Base-by-base conservation (phyloP, 2,113 vertebrate species). In the Chionis minor region DNA sequence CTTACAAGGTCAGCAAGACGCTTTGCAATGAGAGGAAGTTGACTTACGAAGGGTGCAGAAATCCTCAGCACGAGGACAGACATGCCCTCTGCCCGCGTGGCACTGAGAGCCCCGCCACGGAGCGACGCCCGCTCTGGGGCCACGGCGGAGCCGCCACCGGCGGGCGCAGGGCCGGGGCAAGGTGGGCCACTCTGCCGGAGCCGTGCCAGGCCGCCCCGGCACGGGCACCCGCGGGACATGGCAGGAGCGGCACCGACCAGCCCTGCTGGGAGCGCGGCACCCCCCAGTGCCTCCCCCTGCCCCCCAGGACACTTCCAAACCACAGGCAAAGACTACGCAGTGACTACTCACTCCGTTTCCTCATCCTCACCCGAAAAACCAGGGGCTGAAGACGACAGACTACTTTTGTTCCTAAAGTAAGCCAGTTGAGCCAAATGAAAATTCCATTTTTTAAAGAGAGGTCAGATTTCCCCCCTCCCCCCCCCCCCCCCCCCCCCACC, bases 91-190 rank as follows among this genome's bases (percentile, higher is more conserved):
- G 4, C 22, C 21, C 5, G 0, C 0, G 23, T 15, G 65, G 24
- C 51, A 47, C 19, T 17, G 15, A 54, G 54, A 22, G 6, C 27
- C 51, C 44, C 20, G 9, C 8, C 45, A 3, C 3, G 5, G 26
- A 5, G 19, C 1, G 9, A 28, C 3, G 0, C 22, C 20, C 0
- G 3, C 65, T 51, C 9, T 10, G 0, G 2, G n/a, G 35, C 35
- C 3, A 24, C 0, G 1, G 30, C 27, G 49, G 28, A 55, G 66
- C 30, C 32, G 5, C 38, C n/a, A n/a, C n/a, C 10, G 47, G 19
- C 20, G 16, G 45, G 8, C 1, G 16, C 21, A 1, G 4, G 11
- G 82, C n/a, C 10, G 19, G 1, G 51, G 38, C 4, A 5, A 19
- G 51, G 15, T 38, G 52, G 2, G 17, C n/a, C 2, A 0, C 24